Conservation (phyloP, 2,113 vertebrate genomes). For the Steatornis caripensis region DNA sequence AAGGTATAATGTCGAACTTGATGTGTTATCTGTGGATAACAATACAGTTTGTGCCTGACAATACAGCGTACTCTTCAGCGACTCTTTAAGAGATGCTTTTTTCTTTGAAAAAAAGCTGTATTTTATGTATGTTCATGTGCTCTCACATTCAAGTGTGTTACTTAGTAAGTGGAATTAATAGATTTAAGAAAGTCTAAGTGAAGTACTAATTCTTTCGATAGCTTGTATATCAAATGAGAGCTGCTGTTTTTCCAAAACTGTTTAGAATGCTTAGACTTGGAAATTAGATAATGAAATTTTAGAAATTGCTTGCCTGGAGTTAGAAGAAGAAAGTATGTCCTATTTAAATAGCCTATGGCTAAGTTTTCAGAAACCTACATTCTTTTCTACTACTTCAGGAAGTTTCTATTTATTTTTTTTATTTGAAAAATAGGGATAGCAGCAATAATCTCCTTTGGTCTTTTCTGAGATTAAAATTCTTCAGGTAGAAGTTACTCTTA, state of each 20-base stretch:
- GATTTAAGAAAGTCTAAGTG: background rate
- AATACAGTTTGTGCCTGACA: background rate
- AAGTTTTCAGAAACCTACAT: background rate
- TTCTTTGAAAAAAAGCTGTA: background rate
- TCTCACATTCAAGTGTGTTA: background rate
- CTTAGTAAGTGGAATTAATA: background rate
- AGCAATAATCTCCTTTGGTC: background rate
- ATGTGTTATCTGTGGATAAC: background rate
- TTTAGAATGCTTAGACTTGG: background rate
- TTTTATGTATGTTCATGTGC: background rate
- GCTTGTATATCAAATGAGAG: background rate
- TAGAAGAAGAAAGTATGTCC: background rate
- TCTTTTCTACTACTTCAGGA: background rate
- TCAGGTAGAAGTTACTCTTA: background rate
- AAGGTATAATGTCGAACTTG: background rate
- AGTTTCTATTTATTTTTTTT: background rate
- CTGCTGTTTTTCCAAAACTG: background rate
- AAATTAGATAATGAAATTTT: background rate
- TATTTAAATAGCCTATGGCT: background rate
- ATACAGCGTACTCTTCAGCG: background rate
- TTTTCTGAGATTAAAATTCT: background rate
- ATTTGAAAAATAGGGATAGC: background rate
- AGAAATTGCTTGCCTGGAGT: background rate
- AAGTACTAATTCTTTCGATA: background rate
- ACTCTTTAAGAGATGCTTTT: background rate